Base-by-base conservation (phyloP, 2,113 vertebrate species). In the Collichthys lucidus region DNA sequence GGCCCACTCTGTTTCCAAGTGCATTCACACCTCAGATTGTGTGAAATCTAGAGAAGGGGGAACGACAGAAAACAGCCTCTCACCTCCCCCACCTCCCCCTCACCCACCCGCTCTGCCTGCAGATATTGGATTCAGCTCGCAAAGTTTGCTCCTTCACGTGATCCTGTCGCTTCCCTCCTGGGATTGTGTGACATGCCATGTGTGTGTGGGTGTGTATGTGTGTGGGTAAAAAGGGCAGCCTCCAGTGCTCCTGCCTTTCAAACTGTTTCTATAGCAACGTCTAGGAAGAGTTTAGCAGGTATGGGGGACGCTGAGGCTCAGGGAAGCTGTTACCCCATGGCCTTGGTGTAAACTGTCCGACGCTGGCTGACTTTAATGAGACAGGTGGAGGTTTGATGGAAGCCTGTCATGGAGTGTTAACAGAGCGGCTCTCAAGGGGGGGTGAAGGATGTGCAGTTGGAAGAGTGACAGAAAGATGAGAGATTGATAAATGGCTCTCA, bases 261-360 rank as follows among this genome's bases (percentile, higher is more conserved):
- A 83, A 70, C 85, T 15, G 88, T 90, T 89, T 88, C 87, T 79
- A 86, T 83, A 62, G 91, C 84, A 85, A 92, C 79, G 19, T 73
- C 78, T 56, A 14, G 66, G 69, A 12, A 79, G 64, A 44, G 65
- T 79, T 87, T 44, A 83, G 74, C 77, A 73, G 82, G 74, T 83
- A 63, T 14, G 40, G 57, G 35, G 59, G 70, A 79, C 3, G 24
- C 16, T 1, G 16, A 29, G 52, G 61, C 81, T 76, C 80, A 59
- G 83, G 67, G 62, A 44, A 79, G 79, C 31, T 8, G 11, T 79
- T 68, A 49, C 8, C 52, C 12, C 1, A 4, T 26, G 75, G 47
- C 61, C 77, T 72, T 3, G 29, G 29, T 63, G 80, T 49, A 74
- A 86, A 88, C 29, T 29, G 59, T 64, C 77, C 62, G 4, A 55